Percentiles rank a stretch among this genome's conserved stretches.
Conservation (phyloP, 2,888 invertebrate species). For the Xylocampa areola region DNA sequence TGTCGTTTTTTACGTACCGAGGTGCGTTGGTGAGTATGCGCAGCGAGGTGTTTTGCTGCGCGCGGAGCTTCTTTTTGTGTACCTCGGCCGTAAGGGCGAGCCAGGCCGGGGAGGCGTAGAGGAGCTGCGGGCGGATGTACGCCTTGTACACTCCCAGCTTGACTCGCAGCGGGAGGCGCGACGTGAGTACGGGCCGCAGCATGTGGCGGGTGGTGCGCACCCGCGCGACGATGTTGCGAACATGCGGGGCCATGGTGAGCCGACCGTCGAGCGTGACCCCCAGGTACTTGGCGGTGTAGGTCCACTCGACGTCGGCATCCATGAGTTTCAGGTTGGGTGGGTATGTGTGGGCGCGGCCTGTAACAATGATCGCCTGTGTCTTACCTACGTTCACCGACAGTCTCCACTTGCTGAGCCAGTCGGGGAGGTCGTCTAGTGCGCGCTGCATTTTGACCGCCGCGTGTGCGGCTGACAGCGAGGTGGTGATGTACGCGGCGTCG, state of each 20-base stretch:
- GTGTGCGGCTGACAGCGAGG: not conserved
- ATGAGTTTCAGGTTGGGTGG: conserved; percentile 8
- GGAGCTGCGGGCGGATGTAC: conserved; percentile 41
- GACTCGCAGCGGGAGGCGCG: conserved; percentile 37
- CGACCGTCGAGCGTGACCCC: conserved; percentile 45
- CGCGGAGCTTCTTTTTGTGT: not conserved
- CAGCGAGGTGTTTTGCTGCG: conserved; percentile 11
- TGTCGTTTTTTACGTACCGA: conserved; percentile 15
- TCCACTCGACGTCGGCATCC: conserved; percentile 29
- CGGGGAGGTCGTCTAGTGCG: not conserved
- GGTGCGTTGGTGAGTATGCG: conserved; percentile 1
- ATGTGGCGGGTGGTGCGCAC: conserved; percentile 16
- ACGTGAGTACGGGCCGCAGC: conserved; percentile 39
- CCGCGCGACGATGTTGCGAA: conserved; percentile 12
- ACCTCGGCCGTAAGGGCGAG: conserved; percentile 7
- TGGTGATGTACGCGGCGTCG: conserved; percentile 16
- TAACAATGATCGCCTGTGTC: conserved; percentile 31
- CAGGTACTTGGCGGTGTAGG: conserved; percentile 37
- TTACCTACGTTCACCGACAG: conserved; percentile 42
- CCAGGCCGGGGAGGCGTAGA: conserved; percentile 38
- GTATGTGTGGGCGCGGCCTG: not conserved
- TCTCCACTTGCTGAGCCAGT: not conserved
- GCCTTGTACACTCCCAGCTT: conserved; percentile 50
- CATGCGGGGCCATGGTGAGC: conserved; percentile 43
- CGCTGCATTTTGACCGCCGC: not conserved